Conservation (phyloP, 1,140 invertebrate species). For the Thaumatotibia leucotreta region DNA sequence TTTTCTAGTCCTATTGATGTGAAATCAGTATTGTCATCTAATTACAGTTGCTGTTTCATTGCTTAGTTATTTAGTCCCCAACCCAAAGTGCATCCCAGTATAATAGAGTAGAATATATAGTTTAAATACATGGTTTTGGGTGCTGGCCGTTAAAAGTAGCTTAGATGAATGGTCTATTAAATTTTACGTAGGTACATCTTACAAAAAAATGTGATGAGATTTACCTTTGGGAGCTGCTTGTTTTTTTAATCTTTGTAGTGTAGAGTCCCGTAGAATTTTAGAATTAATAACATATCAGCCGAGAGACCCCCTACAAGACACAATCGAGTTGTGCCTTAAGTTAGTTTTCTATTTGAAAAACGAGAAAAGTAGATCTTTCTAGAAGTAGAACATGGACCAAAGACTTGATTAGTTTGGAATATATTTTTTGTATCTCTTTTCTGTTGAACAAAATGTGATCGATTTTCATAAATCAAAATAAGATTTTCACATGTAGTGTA, state of each 20-base stretch:
- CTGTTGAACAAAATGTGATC: slow-evolving; percentile 40
- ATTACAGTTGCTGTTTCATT: slow-evolving; percentile 14
- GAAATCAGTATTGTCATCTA: slow-evolving; percentile 41
- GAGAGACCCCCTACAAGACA: slow-evolving; percentile 46
- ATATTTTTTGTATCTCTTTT: slow-evolving; percentile 72
- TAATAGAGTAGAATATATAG: slow-evolving; percentile 43
- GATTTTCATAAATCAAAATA: slow-evolving; percentile 30
- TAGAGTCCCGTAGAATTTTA: slow-evolving; percentile 48
- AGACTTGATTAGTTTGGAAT: slow-evolving; percentile 47
- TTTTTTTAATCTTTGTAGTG: slow-evolving; percentile 39
- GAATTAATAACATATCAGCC: slow-evolving; percentile 52
- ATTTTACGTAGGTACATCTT: slow-evolving; percentile 33
- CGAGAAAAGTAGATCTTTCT: slow-evolving; percentile 40
- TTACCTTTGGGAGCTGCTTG: slow-evolving; percentile 47
- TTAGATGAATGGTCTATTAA: slow-evolving; percentile 54
- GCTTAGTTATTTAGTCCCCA: slow-evolving; percentile 50
- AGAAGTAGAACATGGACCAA: slow-evolving; percentile 65
- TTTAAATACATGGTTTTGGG: slow-evolving; percentile 50
- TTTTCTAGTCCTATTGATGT: background rate
- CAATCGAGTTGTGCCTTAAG: slow-evolving; percentile 67
- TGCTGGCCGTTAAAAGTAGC: slow-evolving; percentile 57
- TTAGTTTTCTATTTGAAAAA: slow-evolving; percentile 38
- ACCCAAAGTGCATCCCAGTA: slow-evolving; percentile 71
- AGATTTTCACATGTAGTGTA: slow-evolving; percentile 43
- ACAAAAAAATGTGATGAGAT: slow-evolving; percentile 36